Evolutionary conservation across 2,888 invertebrate species (phyloP), one percentile per base, ranked within the genome.

Genomic region (Amblyjoppa fuscipennis): DNA sequence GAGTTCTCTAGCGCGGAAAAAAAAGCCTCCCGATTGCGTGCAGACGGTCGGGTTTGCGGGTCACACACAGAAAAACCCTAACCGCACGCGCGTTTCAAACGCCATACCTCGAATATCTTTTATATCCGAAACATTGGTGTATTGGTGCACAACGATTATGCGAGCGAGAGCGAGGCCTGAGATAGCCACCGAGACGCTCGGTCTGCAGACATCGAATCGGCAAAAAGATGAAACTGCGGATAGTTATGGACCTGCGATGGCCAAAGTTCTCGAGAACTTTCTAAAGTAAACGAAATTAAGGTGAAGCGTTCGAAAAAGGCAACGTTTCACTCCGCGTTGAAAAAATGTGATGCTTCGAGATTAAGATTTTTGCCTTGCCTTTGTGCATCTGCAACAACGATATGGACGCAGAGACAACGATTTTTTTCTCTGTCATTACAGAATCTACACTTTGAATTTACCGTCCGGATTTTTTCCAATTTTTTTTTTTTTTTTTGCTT

Each of bases 11-110:
- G 45, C 45, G 28, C 41, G 45, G 41, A 41, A 49, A 82, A 49
- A 51, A 82, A 82, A 4, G 45, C 45, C 45, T 41, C 64, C 38
- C 70, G 82, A 82, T 76, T 76, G 76, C 82, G 82, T 76, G 76
- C 69, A 69, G 69, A 75, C 74, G 4, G 31, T 64, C 61, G 6
- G 16, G 34, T 6, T n/a, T 28, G 25, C 61, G 31, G 34, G 61
- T 31, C 34, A 31, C 61, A 64, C 61, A 31, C 34, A 13, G 34
- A 61, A 75, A 31, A 75, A 45, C 45, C 28, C 61, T 16, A 80
- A 31, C 61, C 66, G 28, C 78, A 70, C 49, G 38, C 38, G 49
- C 51, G 31, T 71, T 71, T 16, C 31, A 28, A 69, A 69, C 69
- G 69, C 28, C 45, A 45, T 69, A 59, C 11, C 4, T 69, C 69